phyloP scores from a whole-genome alignment of 92 coral and sea anemone species.

The Parazoanthus darwini region DNA sequence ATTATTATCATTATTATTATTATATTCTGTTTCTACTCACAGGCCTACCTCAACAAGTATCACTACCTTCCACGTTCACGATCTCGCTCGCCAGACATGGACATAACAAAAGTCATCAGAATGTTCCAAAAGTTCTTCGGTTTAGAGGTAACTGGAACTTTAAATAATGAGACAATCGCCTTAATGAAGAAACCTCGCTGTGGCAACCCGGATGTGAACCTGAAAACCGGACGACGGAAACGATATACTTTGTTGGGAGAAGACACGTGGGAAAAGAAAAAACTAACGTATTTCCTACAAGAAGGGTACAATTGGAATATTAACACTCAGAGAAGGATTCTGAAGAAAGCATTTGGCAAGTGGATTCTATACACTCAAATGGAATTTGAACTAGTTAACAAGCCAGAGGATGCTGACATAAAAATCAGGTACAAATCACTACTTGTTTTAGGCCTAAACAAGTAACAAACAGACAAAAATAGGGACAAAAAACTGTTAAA shows the following conservation, averaged over 20 bases:
- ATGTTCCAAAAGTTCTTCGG: conserved; percentile 10
- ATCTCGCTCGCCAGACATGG: neutral
- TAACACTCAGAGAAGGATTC: neutral
- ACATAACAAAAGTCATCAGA: neutral
- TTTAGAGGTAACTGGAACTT: neutral
- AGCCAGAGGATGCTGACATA: neutral
- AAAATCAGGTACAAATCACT: neutral
- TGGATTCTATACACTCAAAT: conserved; percentile 18
- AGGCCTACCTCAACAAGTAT: conserved; percentile 12
- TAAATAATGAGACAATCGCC: neutral
- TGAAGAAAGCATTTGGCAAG: conserved; percentile 11
- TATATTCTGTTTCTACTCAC: neutral
- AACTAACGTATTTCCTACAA: neutral
- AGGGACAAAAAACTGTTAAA: too few species aligned
- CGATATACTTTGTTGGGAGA: neutral
- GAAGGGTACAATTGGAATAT: conserved; percentile 1
- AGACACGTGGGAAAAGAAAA: neutral
- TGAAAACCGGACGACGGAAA: neutral
- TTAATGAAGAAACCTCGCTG: conserved; percentile 18
- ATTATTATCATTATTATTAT: too few species aligned
- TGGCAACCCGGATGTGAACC: neutral
- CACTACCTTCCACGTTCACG: neutral
- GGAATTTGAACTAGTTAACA: neutral
- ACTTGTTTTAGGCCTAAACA: neutral
- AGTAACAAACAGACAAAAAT: too few species aligned